These are phyloP conservation scores for Electrona antarctica DNA, from an alignment of 2,113 vertebrate species.

Conservation along the genomic window DNA sequence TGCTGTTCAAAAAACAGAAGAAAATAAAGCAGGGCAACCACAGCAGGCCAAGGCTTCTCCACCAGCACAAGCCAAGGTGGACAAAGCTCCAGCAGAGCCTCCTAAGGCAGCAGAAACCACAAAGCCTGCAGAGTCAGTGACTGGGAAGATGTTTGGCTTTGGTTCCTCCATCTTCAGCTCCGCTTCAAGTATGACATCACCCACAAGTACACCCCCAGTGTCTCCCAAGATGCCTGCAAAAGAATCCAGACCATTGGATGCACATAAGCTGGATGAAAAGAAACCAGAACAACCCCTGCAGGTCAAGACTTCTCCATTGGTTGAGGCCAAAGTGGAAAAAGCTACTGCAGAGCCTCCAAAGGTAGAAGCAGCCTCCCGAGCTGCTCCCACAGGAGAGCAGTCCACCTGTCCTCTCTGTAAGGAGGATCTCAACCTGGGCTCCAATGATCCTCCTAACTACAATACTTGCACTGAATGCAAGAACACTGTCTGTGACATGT, in stretches of 20 bases:
- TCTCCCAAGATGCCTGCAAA: slow-evolving; percentile 64
- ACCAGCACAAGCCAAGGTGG: slow-evolving; percentile 44
- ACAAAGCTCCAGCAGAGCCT: slow-evolving; percentile 35
- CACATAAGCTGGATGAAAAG: slow-evolving; percentile 45
- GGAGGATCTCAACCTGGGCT: slow-evolving; percentile 82
- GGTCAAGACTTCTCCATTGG: slow-evolving; percentile 30
- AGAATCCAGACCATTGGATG: slow-evolving; percentile 36
- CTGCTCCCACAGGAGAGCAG: slow-evolving; percentile 44
- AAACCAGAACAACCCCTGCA: slow-evolving; percentile 42
- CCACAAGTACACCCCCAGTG: slow-evolving; percentile 65
- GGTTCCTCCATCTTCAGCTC: slow-evolving; percentile 79
- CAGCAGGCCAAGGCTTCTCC: slow-evolving; percentile 57
- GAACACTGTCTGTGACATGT: slow-evolving; percentile 87
- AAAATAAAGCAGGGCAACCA: slow-evolving; percentile 68
- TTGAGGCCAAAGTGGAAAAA: slow-evolving; percentile 66
- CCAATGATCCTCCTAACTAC: slow-evolving; percentile 86
- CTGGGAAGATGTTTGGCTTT: slow-evolving; percentile 84
- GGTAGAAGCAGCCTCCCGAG: slow-evolving; percentile 19
- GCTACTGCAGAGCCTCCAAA: slow-evolving; percentile 48
- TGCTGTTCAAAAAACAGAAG: slow-evolving; percentile 52
- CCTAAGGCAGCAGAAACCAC: slow-evolving; percentile 37
- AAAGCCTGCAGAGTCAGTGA: slow-evolving; percentile 74
- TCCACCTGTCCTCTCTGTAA: slow-evolving; percentile 89
- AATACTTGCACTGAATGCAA: slow-evolving; percentile 93
- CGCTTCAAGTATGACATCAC: slow-evolving; percentile 74